Base-by-base conservation (phyloP, 2,113 vertebrate genomes). In the Calyptomena viridis region DNA sequence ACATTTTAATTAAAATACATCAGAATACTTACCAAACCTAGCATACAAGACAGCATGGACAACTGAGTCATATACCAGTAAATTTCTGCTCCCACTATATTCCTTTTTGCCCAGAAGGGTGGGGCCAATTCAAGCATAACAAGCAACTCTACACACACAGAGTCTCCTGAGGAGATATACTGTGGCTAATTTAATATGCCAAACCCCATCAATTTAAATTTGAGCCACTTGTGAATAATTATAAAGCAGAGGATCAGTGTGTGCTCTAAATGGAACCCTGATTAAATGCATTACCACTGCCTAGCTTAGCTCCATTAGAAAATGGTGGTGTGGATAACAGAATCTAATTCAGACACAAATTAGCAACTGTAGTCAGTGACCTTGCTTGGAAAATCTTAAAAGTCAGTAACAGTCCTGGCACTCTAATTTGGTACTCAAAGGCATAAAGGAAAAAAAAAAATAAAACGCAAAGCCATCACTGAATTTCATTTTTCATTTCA, bases 401-500 rank as follows among this genome's bases (percentile, higher is more conserved):
- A 80, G 33, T 42, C 79, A 58, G 40, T 50, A 64, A 42, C 52
- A 63, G 39, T 60, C 33, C 47, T 30, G 59, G 42, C 17, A 89
- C 28, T 12, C 44, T 81, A 78, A 93, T 82, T 87, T 84, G 35
- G 56, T 42, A 84, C 37, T 87, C 67, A 73, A 75, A 90, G 23
- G 13, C 49, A 73, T 4, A 85, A 59, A 2, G 20, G 7, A n/a
- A 50, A 83, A 68, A 58, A 19, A 33, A 16, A 12, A 39, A 35
- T 4, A 25, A 86, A 91, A 44, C 23, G 52, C 49, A 47, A 79
- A 92, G 50, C 49, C 58, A 88, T 22, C 39, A 67, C 25, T 72
- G 49, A 72, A 77, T 91, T 96, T 94, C 35, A 89, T 78, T 71
- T 92, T 44, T 91, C 31, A 89, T 82, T 71, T 92, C 47, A 87